Evolutionary conservation across 2,113 vertebrate species (phyloP), one percentile per base, ranked within the genome.

Genomic region (Tautogolabrus adspersus): DNA sequence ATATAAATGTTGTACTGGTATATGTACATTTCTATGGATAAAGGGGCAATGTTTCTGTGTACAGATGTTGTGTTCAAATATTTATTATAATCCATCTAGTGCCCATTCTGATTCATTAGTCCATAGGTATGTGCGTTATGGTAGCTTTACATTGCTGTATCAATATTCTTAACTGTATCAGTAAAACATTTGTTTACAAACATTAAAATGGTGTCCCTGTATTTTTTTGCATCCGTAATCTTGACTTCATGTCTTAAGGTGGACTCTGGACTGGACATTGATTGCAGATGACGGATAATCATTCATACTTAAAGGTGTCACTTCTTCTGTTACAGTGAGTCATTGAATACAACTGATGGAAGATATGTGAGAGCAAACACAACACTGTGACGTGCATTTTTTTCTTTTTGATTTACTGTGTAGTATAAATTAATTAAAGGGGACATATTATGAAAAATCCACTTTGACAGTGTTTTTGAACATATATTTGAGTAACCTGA

Each of bases 61-160:
- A 96, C 96, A 98, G 96, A 97, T 96, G 95, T 96, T 96, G 96
- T 98, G 96, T 97, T 98, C 95, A 96, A 94, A 95, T 97, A 98
- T 99, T 99, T 99, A 99, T 99, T 99, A 96, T 96, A 95, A 96
- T 92, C 94, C 96, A 96, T 96, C 93, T 96, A 91, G 92, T 97
- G 96, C 95, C 97, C 96, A 95, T 96, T 94, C 93, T 96, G 95
- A 95, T 92, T 94, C 94, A 96, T 95, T 93, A 93, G 93, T 96
- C 95, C 91, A 92, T 95, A 94, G 95, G 93, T 96, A 93, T 96
- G 96, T 97, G 96, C 96, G 96, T 95, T 95, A 96, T 93, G 74
- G 96, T 97, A 96, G 96, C 96, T 97, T 97, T 95, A 96, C 95
- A 96, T 96, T 95, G 95, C 87, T 95, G 95, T 97, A 95, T 97